Evolutionary conservation across 2,797 vertebrate genomes (phyloP).

Genomic region (Tragelaphus eurycerus): DNA sequence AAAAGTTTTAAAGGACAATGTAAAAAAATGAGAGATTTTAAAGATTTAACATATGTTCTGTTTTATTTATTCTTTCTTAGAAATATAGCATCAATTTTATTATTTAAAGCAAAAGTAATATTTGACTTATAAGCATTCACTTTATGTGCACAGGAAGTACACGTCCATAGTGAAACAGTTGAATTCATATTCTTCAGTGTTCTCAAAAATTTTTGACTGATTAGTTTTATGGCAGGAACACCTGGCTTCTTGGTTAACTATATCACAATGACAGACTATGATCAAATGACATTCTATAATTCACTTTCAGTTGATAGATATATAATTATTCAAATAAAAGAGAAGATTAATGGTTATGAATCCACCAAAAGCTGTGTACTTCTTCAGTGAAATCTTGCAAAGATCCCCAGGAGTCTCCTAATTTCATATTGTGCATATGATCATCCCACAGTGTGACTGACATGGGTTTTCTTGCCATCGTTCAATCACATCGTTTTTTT

Average conservation of each 20-base stretch:
- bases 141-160: neutral
- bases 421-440: neutral
- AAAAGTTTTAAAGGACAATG: neutral
- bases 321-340: constrained; percentile 38
- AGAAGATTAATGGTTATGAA: constrained; percentile 34
- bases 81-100: neutral
- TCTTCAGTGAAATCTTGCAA: constrained; percentile 23
- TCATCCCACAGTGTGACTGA: neutral
- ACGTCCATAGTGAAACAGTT: neutral
- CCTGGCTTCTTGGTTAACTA: neutral
- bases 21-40: constrained; percentile 20
- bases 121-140: neutral
- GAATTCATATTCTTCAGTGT: neutral
- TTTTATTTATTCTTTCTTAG: neutral
- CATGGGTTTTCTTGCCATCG: neutral
- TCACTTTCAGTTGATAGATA: constrained; percentile 28
- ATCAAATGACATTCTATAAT: neutral
- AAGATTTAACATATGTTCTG: neutral
- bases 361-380: neutral
- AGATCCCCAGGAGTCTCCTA: neutral
- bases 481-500: neutral
- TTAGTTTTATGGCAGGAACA: neutral
- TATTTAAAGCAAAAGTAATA: neutral
- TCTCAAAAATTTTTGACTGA: neutral
- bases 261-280: neutral